phyloP scores from a whole-genome alignment of 2,797 vertebrate species.

The Antrozous pallidus region DNA sequence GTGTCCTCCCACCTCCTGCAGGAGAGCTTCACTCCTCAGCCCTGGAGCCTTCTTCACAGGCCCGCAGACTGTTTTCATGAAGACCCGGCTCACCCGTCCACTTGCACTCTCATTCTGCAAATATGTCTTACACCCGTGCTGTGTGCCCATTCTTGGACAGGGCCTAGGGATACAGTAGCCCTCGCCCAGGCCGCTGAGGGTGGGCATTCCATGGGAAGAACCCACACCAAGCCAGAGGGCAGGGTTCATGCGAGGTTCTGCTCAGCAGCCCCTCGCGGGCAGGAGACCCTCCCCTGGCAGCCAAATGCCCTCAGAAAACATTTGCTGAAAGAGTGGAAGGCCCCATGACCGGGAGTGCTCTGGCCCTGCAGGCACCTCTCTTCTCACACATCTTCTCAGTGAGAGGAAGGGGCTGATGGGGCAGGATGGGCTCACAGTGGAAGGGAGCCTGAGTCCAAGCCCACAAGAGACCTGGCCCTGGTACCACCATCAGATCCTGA shows the following conservation, averaged over 20 bases:
- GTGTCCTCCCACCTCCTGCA: not conserved
- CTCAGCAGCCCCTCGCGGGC: not conserved
- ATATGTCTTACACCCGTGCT: accelerated
- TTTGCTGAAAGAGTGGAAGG: not conserved
- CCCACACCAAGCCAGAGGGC: not conserved
- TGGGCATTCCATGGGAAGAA: not conserved
- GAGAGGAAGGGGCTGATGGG: not conserved
- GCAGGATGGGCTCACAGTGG: not conserved
- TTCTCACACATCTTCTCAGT: not conserved
- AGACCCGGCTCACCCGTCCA: not conserved
- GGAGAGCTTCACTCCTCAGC: not conserved
- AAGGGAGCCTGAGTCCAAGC: not conserved
- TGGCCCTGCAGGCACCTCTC: not conserved
- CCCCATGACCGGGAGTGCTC: not conserved
- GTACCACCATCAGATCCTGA: accelerated
- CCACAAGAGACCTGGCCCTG: not conserved
- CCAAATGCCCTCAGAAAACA: not conserved
- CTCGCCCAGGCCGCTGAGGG: not conserved
- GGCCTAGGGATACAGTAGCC: not conserved
- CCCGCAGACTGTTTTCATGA: not conserved
- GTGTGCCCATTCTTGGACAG: not conserved
- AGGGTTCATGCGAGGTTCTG: not conserved
- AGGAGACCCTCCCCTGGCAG: not conserved
- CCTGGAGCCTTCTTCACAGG: not conserved
- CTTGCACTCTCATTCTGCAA: accelerated